Percentiles rank a stretch among this genome's conserved stretches.
These are phyloP conservation scores for Artibeus jamaicensis DNA, from an alignment of 2,797 vertebrate genomes.

Conservation along the genomic window DNA sequence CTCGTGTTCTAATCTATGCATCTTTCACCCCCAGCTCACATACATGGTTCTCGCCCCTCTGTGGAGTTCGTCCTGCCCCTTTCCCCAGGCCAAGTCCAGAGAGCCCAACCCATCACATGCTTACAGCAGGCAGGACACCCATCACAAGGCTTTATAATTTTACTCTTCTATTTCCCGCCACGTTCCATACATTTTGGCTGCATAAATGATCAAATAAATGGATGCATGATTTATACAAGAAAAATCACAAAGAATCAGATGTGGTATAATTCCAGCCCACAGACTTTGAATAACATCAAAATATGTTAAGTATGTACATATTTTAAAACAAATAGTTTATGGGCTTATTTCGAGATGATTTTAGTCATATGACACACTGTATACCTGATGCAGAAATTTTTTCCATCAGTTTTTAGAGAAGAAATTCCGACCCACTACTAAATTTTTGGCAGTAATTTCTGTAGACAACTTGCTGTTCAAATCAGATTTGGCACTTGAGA, in stretches of 20 bases:
- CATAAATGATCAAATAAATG: not conserved
- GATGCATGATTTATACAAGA: not conserved
- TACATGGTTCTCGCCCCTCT: not conserved
- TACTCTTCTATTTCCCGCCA: not conserved
- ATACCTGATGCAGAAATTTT: slow-evolving; percentile 40
- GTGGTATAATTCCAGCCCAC: not conserved
- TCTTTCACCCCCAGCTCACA: not conserved
- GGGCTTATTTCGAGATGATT: slow-evolving; percentile 40
- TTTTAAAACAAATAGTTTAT: slow-evolving; percentile 41
- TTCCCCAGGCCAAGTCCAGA: not conserved
- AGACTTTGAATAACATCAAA: slow-evolving; percentile 50
- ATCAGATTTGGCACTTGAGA: slow-evolving; percentile 64
- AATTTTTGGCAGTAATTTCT: slow-evolving; percentile 57
- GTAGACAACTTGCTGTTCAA: slow-evolving; percentile 57
- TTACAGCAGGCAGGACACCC: not conserved
- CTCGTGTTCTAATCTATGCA: not conserved
- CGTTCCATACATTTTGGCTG: not conserved
- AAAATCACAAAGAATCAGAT: not conserved
- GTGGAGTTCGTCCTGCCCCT: not conserved
- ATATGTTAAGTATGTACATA: slow-evolving; percentile 24
- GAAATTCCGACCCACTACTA: slow-evolving; percentile 56
- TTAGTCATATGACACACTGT: slow-evolving; percentile 56
- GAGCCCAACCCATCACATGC: not conserved
- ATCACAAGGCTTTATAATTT: not conserved
- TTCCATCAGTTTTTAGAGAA: slow-evolving; percentile 52